Evolutionary conservation across 2,888 invertebrate species (phyloP).

Genomic region (Lacanobia wlatinum): DNA sequence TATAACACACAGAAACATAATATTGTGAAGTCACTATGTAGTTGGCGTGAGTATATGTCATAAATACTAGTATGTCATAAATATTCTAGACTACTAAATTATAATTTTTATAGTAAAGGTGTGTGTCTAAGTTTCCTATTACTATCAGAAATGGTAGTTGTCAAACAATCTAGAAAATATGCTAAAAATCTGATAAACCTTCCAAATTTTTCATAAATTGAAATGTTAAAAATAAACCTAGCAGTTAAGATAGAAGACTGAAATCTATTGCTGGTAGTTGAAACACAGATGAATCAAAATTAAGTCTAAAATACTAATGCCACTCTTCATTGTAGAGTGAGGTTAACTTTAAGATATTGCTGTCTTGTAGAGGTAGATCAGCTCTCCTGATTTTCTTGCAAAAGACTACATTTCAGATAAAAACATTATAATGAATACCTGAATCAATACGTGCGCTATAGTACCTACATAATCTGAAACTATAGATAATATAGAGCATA

Average conservation of each 20-base stretch:
- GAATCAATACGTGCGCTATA: constrained; percentile 30
- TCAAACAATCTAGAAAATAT: not conserved
- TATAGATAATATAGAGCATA: constrained; percentile 55
- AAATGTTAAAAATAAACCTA: too few species aligned
- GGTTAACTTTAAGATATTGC: not conserved
- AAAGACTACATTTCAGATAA: not conserved
- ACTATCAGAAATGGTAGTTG: not conserved
- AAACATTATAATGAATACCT: not conserved
- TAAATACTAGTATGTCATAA: constrained; percentile 21
- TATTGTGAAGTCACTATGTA: constrained; percentile 39
- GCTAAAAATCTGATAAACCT: not conserved
- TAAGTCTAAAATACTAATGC: not conserved
- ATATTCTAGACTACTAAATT: constrained; percentile 6
- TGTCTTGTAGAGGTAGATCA: not conserved
- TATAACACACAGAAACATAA: constrained; percentile 34
- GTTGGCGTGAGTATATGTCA: constrained; percentile 38
- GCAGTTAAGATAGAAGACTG: not conserved
- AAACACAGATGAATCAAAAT: not conserved
- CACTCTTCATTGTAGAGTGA: not conserved
- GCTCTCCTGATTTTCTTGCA: not conserved
- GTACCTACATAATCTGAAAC: constrained; percentile 42
- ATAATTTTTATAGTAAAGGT: not conserved
- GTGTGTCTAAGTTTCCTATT: constrained; percentile 1
- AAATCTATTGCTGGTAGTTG: not conserved
- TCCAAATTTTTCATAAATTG: not conserved